A percentile compares a stretch with the other conserved stretches of the same genome.
phyloP scores from a whole-genome alignment of 2,888 invertebrate species.

The Lithophane leautieri region DNA sequence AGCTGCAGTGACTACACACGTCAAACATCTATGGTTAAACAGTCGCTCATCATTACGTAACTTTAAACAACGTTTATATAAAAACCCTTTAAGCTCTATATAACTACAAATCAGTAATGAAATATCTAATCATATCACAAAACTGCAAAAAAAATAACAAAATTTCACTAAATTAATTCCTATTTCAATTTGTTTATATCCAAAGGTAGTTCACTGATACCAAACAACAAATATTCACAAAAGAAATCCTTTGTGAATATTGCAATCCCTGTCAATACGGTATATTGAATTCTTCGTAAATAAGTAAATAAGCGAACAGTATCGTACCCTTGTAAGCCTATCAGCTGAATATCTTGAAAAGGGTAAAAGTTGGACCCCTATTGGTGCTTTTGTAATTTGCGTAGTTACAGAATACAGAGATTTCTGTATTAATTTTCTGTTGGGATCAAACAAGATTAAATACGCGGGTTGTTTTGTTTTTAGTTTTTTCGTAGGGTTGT shows the following conservation, averaged over 20 bases:
- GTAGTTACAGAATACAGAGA: constrained; percentile 23
- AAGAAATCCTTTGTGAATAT: constrained; percentile 43
- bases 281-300: constrained; percentile 65
- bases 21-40: too few relatives aligned
- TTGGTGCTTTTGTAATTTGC: constrained; percentile 36
- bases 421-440: constrained; percentile 43
- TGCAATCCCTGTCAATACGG: constrained; percentile 47
- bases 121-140: background rate
- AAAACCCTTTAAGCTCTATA: too few relatives aligned
- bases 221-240: constrained; percentile 51
- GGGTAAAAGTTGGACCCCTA: constrained; percentile 49
- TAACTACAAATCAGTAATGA: too few relatives aligned
- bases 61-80: too few relatives aligned
- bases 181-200: constrained; percentile 4
- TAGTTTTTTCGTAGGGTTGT: constrained; percentile 2
- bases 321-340: constrained; percentile 63
- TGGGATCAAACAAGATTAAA: constrained; percentile 35
- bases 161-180: background rate
- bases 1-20: too few relatives aligned
- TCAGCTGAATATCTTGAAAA: constrained; percentile 46
- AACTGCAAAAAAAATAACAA: too few relatives aligned
- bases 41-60: too few relatives aligned
- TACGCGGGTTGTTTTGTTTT: constrained; percentile 20
- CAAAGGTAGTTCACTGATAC: constrained; percentile 30
- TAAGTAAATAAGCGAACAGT: constrained; percentile 49